Base-by-base conservation (phyloP, 1,140 invertebrate species). In the Hylaeus volcanicus region DNA sequence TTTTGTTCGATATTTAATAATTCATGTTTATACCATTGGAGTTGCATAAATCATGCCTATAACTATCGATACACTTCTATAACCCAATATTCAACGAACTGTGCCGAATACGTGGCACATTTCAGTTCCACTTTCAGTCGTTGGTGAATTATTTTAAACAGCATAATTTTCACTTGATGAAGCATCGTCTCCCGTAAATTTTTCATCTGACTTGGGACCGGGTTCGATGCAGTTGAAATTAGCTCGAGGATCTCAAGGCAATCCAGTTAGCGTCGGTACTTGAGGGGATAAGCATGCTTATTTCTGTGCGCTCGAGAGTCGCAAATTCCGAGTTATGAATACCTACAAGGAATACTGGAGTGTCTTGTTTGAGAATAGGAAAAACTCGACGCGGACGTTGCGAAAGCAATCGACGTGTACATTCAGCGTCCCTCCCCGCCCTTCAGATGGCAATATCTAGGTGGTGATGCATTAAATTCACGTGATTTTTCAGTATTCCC, bases 241-340 rank as follows among this genome's bases (percentile, higher is more conserved):
- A 83, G 61, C 72, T 48, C 56, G 41, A 79, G 55, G 55, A 80
- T 80, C 55, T 15, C 48, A 8, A 26, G 53, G 65, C 48, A 71
- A 61, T 9, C 45, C 69, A 73, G 45, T 85, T 85, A 83, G 45
- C 76, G 66, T 71, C 66, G 56, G 53, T 74, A 84, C 74, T 84
- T 64, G 71, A 85, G 39, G 58, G 78, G 65, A 84, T 84, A 51
- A 84, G 82, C 71, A 55, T 51, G 76, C 61, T 85, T 75, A 81
- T 72, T 81, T 55, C 63, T 26, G 56, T 66, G 43, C 76, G 71
- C 37, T 80, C 55, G 83, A 63, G 56, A 84, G 79, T 84, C 75
- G 66, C 79, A 84, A 81, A 85, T 74, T 83, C 51, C 12, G 64
- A 72, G 5, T 74, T 84, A 72, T 55, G 43, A 83, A 84, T 80